These are phyloP conservation scores for Trematomus bernacchii DNA, from an alignment of 2,797 vertebrate species.

Conservation along the genomic window DNA sequence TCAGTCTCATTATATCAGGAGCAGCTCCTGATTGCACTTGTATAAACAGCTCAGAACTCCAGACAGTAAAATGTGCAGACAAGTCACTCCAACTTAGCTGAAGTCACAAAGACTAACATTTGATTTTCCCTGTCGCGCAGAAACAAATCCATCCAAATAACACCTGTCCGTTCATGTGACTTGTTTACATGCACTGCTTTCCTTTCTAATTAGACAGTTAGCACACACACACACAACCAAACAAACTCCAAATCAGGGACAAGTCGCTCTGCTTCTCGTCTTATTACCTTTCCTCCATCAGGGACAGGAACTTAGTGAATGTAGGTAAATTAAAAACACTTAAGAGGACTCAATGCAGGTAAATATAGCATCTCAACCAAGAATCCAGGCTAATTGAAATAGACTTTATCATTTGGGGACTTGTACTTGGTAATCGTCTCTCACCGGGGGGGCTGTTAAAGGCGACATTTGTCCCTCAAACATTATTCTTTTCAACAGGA, in stretches of 20 bases:
- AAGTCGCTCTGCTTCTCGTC: not conserved
- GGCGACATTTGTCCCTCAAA: slow-evolving; percentile 27
- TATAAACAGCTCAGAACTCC: not conserved
- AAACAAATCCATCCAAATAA: slow-evolving; percentile 12
- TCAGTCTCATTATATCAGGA: too few species aligned
- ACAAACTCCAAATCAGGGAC: not conserved
- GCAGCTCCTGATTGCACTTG: too few species aligned
- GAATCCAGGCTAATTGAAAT: slow-evolving; percentile 72
- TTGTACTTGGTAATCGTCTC: slow-evolving; percentile 40
- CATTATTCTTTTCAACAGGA: slow-evolving; percentile 17
- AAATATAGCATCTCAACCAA: slow-evolving; percentile 61
- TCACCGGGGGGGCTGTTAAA: slow-evolving; percentile 54
- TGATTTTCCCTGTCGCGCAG: not conserved
- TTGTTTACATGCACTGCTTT: not conserved
- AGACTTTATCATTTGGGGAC: slow-evolving; percentile 52
- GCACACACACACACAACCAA: slow-evolving; percentile 7
- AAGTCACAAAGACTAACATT: not conserved
- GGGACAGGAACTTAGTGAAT: slow-evolving; percentile 44
- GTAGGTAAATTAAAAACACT: slow-evolving; percentile 65
- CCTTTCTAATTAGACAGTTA: not conserved
- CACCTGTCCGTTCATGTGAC: not conserved
- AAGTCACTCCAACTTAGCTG: not conserved
- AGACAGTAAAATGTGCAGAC: not conserved
- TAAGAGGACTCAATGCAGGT: slow-evolving; percentile 45
- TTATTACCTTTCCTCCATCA: slow-evolving; percentile 15